Percentiles rank a stretch among this genome's conserved stretches.
Evolutionary conservation across 2,113 vertebrate species (phyloP).

Genomic region (Callaeas wilsoni): DNA sequence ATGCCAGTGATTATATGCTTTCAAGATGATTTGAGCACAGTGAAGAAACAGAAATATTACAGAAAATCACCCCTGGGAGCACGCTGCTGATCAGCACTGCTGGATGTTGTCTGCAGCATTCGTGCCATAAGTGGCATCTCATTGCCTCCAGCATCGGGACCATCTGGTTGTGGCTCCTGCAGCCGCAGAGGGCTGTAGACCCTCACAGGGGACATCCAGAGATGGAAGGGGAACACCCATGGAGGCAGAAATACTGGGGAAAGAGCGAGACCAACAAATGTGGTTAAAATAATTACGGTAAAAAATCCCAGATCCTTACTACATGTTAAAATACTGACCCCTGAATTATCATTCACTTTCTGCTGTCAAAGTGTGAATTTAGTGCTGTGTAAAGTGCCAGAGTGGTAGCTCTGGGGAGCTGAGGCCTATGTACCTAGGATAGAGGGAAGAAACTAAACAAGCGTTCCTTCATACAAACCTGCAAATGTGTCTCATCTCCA

Average conservation of each 20-base stretch:
- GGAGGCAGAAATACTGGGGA: neutral
- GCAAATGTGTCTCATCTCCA: neutral
- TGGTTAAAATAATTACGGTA: neutral
- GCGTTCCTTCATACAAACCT: rapidly evolving
- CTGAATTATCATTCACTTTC: neutral
- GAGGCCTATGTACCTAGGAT: neutral
- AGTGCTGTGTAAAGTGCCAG: neutral
- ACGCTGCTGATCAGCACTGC: neutral
- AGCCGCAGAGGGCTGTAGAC: neutral
- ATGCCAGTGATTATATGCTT: neutral
- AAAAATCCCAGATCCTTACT: neutral
- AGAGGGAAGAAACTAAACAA: neutral
- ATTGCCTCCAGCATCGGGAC: neutral
- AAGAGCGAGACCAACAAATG: neutral
- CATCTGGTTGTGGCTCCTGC: neutral
- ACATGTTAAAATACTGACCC: neutral
- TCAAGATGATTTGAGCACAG: neutral
- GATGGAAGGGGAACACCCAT: neutral
- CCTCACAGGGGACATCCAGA: neutral
- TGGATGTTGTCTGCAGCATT: neutral
- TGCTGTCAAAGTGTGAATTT: neutral
- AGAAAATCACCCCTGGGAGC: neutral
- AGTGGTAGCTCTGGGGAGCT: neutral
- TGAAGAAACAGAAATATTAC: neutral
- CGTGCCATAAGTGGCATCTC: neutral